Base-by-base conservation (phyloP, 2,113 vertebrate species). In the Lagopus muta region DNA sequence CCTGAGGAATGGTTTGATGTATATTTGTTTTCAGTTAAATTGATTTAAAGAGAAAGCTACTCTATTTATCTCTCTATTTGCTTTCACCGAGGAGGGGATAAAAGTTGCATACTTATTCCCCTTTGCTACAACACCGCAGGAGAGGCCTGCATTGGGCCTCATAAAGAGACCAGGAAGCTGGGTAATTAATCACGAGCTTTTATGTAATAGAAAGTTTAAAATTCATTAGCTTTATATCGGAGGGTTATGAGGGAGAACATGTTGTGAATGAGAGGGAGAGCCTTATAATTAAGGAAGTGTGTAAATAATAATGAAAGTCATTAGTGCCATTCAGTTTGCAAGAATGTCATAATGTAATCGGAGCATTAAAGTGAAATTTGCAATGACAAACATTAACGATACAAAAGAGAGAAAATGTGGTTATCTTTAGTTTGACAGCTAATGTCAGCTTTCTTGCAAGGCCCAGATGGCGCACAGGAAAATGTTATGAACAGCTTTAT, bases 261-360 rank as follows among this genome's bases (percentile, higher is more conserved):
- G 95, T 96, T 96, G 94, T 88, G 95, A 94, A 96, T 95, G 95
- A 93, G 86, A 92, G 96, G 97, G 97, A 98, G 96, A 97, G 94
- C 96, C 97, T 96, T 97, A 97, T 97, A 97, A 98, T 98, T 98
- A 97, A 96, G 96, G 90, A 98, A 97, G 97, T 96, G 97, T 96
- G 97, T 98, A 98, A 98, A 98, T 98, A 98, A 98, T 98, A 97
- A 97, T 98, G 97, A 96, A 98, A 97, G 96, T 98, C 97, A 97
- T 98, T 98, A 98, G 96, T 97, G 96, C 96, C 97, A 98, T 97
- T 98, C 61, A 86, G 94, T 97, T 94, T 97, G 95, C 95, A 97
- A 97, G 96, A 97, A 97, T 97, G 97, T 97, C 97, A 97, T 97
- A 97, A 98, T 95, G 97, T 97, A 98, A 97, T 97, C 97, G 98